Base-by-base conservation (phyloP, 2,888 invertebrate genomes). In the Acholoe squamosa region DNA sequence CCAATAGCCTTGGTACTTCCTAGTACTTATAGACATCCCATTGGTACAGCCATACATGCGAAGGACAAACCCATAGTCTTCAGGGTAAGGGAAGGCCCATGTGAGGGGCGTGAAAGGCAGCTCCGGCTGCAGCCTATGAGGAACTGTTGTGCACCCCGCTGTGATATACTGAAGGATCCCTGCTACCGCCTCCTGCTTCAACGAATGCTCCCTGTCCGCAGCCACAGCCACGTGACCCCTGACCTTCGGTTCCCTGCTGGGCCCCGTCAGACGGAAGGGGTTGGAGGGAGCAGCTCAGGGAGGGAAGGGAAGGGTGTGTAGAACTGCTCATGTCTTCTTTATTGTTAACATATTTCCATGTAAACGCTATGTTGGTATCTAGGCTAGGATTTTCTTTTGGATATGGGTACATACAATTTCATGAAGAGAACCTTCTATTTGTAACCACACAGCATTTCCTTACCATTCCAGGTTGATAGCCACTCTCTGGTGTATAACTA, bases 131-230 rank as follows among this genome's bases (percentile, higher is more conserved):
- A 43, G 28, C 33, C 33, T 84, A 10, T 33, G 5, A 33, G 51
- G 84, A 84, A 84, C 84, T 84, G 84, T 84, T 84, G 84, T 19
- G 10, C 84, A 0, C 84, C 84, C 84, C 34, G 84, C 84, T 84
- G 84, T 22, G 33, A n/a, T 84, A 84, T 43, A 84, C 84, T 43
- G 84, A 84, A 43, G 84, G 84, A 84, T 84, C 84, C 84, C 84
- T 22, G 84, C n/a, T n/a, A n/a, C 84, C 84, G 84, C 84, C 84
- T 51, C 84, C 43, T 43, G 84, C 84, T 10, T 5, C 84, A 43
- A 43, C 84, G 34, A 33, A 0, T 19, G 33, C 84, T 84, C 33
- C 84, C 84, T n/a, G 51, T 51, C 51, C 51, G 34, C 34, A 0
- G 33, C 84, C 84, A 0, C 51, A 16, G 28, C 51, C n/a, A 19